A percentile compares a stretch with the other conserved stretches of the same genome.
phyloP scores from a whole-genome alignment of 92 coral and sea anemone species.

The Isaurus tuberculatus region DNA sequence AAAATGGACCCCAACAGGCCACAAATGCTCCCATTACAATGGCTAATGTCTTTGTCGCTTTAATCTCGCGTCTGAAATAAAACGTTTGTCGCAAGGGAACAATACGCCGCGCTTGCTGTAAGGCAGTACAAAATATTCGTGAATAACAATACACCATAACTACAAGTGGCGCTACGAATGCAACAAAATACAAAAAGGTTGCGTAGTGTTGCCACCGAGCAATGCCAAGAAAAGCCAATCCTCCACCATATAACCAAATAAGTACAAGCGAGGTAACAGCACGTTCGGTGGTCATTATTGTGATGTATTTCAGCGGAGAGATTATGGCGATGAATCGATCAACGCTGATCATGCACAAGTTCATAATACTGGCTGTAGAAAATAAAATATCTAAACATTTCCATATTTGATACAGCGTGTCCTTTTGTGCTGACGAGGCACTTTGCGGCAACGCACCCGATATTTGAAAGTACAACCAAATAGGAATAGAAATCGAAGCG shows the following conservation, averaged over 20 bases:
- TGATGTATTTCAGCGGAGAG: constrained; percentile 71
- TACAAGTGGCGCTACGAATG: constrained; percentile 70
- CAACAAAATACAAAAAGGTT: constrained; percentile 73
- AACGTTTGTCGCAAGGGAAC: constrained; percentile 80
- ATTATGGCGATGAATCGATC: constrained; percentile 78
- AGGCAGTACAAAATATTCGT: constrained; percentile 71
- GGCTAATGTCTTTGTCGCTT: constrained; percentile 86
- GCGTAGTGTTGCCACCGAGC: constrained; percentile 59
- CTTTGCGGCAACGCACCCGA: constrained; percentile 54
- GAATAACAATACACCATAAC: constrained; percentile 77
- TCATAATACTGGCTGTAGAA: constrained; percentile 93
- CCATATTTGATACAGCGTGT: constrained; percentile 60
- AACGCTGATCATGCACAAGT: constrained; percentile 81
- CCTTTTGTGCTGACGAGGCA: constrained; percentile 4
- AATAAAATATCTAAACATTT: constrained; percentile 77
- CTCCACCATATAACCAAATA: constrained; percentile 71
- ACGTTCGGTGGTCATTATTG: constrained; percentile 70
- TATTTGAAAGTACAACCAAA: constrained; percentile 80
- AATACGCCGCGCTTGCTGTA: constrained; percentile 75
- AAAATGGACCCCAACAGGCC: constrained; percentile 87
- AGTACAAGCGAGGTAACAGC: constrained; percentile 56
- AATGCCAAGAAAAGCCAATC: constrained; percentile 61
- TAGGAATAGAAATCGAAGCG: constrained; percentile 76
- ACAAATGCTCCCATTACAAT: constrained; percentile 86
- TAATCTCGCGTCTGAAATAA: constrained; percentile 81